Conservation (phyloP, 2,797 vertebrate species). For the Numenius phaeopus region DNA sequence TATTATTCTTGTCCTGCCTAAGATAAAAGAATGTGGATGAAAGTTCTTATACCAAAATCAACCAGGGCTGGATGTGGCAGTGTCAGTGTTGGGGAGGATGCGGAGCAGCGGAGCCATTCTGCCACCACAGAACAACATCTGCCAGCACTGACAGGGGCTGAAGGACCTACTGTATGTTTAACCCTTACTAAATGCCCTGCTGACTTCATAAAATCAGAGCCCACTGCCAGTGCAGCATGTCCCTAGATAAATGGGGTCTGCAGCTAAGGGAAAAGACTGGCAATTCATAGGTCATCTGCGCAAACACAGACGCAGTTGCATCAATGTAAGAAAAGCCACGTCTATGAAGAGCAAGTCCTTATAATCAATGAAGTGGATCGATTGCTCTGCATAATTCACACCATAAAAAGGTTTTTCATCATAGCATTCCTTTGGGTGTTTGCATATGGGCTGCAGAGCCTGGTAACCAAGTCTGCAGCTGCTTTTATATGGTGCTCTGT, state of each 20-base stretch:
- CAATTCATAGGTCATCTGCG: background rate
- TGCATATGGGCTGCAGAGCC: background rate
- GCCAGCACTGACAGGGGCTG: background rate
- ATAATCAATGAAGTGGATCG: background rate
- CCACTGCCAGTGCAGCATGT: background rate
- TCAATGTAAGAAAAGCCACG: background rate
- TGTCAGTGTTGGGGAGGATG: background rate
- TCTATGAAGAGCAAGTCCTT: background rate
- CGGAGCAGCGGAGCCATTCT: background rate
- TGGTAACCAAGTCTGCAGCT: background rate
- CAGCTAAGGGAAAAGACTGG: background rate
- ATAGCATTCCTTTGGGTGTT: background rate
- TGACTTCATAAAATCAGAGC: background rate
- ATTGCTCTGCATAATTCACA: background rate
- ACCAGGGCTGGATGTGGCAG: background rate
- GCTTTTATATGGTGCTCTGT: background rate
- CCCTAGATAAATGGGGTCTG: background rate
- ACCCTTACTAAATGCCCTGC: background rate
- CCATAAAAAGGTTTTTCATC: background rate
- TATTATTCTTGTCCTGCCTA: constrained; percentile 29
- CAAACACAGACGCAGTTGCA: background rate
- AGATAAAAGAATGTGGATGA: constrained; percentile 19
- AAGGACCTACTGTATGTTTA: background rate
- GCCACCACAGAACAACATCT: background rate
- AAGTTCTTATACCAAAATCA: constrained; percentile 27